Base-by-base conservation (phyloP, 2,888 invertebrate species). In the Macrophya alboannulata region DNA sequence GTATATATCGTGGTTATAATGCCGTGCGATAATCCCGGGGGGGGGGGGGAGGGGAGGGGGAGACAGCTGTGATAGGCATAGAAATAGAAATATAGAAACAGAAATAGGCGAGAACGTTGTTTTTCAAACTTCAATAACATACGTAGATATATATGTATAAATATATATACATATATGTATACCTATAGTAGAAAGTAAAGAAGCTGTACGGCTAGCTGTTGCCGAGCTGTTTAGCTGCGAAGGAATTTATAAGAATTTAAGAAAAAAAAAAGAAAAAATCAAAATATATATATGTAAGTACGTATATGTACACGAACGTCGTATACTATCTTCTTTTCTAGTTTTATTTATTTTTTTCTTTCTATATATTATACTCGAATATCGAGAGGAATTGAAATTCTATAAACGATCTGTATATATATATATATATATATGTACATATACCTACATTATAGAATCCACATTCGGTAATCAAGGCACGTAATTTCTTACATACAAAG, bases 31-130 rank as follows among this genome's bases (percentile, higher is more conserved):
- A 55, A 55, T n/a, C 55, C n/a, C 6, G 8, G n/a, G 25, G 12
- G 4, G 21, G 21, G 12, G 62, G 12, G 9, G n/a, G 17, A 51
- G 17, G 62, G 10, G 4, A 62, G n/a, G 25, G 62, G 10, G 8
- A 1, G 17, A 12, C 21, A 62, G 62, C 4, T 62, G 25, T 25
- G 3, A 62, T n/a, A 43, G 43, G 43, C 0, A 43, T 43, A 55
- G 55, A 2, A 55, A 55, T 55, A 55, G 8, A 55, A 55, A 55
- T 55, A 55, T 55, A 45, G 1, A 40, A 45, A 43, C 40, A 74
- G 45, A 74, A 31, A 62, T 62, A 62, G 25, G 62, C 62, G 62
- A 62, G 40, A 71, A 71, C 40, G 40, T 71, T 71, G 71, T 71
- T 71, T 71, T 71, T 71, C 71, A 71, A 71, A 71, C 40, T 71